Evolutionary conservation across 2,113 vertebrate genomes (phyloP), one percentile per base, ranked within the genome.

Genomic region (Rhizomys pruinosus): DNA sequence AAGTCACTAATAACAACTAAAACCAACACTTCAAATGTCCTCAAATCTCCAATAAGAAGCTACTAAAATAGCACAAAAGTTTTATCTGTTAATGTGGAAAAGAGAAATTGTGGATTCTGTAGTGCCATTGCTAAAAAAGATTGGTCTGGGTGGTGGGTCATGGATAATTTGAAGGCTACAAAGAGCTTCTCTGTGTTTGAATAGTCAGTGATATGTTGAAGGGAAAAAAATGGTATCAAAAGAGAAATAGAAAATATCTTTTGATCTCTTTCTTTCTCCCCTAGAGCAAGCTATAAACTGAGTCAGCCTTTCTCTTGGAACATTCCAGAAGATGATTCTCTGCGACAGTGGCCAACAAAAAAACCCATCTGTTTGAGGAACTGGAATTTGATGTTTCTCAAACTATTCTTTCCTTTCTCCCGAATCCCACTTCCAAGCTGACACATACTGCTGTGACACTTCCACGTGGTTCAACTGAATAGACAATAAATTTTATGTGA

Each of bases 231-330:
- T 39, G 8, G 5, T 27, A 23, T 3, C 64, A 91, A 63, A 10
- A 5, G 2, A 42, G 23, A 37, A 76, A 1, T 2, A 74, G 34
- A 15, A 81, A 55, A 76, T 10, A 76, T 27, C 82, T 72, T 79
- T 47, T 61, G 32, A 76, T 52, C 19, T 47, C 73, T 72, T 57
- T 20, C 37, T 71, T 69, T 37, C 68, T 72, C 16, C n/a, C 47
- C n/a, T 39, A 71, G 15, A 57, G 47, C 52, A 57, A 57, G 47
- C n/a, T 39, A 71, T 85, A 85, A 66, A 85, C 84, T 85, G 47
- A 71, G 25, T 71, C 84, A 86, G 84, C 57, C 68, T 86, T 47
- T 72, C 68, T 86, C 84, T 86, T 86, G 84, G 68, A 86, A 72
- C 68, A 72, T 57, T 72, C 68, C 84, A 72, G 68, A 86, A 86